Evolutionary conservation across 1,140 invertebrate genomes (phyloP), one percentile per base, ranked within the genome.

Genomic region (Drosophila ficusphila): DNA sequence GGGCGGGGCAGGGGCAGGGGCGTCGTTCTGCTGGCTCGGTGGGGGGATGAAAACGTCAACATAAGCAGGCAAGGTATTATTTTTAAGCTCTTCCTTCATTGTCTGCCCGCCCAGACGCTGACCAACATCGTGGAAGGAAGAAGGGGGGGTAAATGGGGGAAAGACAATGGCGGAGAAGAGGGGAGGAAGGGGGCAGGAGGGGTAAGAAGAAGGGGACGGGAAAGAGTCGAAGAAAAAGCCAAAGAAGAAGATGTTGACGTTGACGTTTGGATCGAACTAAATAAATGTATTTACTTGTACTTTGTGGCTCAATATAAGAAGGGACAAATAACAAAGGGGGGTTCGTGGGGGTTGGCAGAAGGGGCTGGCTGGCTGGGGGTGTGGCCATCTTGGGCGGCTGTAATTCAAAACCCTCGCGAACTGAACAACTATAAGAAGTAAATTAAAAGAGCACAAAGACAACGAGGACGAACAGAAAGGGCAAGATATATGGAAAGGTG

Each of bases 61-160:
- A 88, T 88, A 86, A 86, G 81, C 76, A 86, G 73, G 62, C 81
- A 88, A 76, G 77, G 81, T 86, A 88, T 88, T 86, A 86, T 86
- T 88, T 88, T 81, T 88, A 86, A 86, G 82, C 81, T 86, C 81
- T 86, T 85, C 81, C 81, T 81, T 76, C 82, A 81, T 81, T 86
- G 81, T 86, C 81, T 86, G 69, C 82, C 74, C 76, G 33, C 71
- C 76, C 75, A 85, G 75, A 75, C 56, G 39, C 62, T 58, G 65
- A 70, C 64, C 36, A 67, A 21, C 60, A 19, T 38, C 61, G 48
- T 27, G 58, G 60, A 25, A n/a, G n/a, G n/a, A n/a, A n/a, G n/a
- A n/a, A n/a, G n/a, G n/a, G n/a, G n/a, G n/a, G n/a, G n/a, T n/a
- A 31, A 31, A 33, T 23, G 12, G 14, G 52, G 19, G 16, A 14